phyloP scores from a whole-genome alignment of 2,888 invertebrate genomes.

The Lepidocyrtoides sp. region DNA sequence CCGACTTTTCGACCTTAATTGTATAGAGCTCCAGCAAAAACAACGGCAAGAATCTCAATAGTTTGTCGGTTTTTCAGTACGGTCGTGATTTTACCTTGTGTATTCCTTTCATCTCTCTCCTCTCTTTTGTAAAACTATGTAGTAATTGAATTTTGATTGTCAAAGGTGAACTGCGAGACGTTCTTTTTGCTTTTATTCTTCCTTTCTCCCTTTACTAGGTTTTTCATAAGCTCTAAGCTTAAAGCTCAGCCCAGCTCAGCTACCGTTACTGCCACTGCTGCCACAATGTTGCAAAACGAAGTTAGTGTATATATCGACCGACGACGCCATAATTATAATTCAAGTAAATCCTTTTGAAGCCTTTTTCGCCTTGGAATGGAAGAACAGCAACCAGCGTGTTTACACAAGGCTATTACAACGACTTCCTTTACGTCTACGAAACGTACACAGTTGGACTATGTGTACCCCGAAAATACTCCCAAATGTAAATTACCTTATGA shows the following conservation, averaged over 20 bases:
- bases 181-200: slow-evolving; percentile 37
- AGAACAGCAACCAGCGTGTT: slow-evolving; percentile 35
- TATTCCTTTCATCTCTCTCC: slow-evolving; percentile 29
- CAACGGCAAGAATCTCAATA: neutral
- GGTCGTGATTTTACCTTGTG: slow-evolving; percentile 14
- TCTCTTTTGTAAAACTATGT: slow-evolving; percentile 29
- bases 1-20: neutral
- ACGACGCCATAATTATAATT: slow-evolving; percentile 22
- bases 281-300: neutral
- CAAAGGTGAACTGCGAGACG: slow-evolving; percentile 11
- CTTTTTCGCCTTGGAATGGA: slow-evolving; percentile 16
- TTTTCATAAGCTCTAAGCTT: neutral
- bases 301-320: slow-evolving; percentile 20
- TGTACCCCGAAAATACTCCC: slow-evolving; percentile 1
- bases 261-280: neutral
- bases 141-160: slow-evolving; percentile 54
- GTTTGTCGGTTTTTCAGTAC: neutral
- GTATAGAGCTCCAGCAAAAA: too few relatives aligned
- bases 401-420: slow-evolving; percentile 16
- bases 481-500: slow-evolving; percentile 50
- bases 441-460: neutral
- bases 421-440: neutral
- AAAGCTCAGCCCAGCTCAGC: too few relatives aligned
- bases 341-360: slow-evolving; percentile 53
- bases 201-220: neutral